phyloP scores from a whole-genome alignment of 2,113 vertebrate species.

The Siphamia tubifer region DNA sequence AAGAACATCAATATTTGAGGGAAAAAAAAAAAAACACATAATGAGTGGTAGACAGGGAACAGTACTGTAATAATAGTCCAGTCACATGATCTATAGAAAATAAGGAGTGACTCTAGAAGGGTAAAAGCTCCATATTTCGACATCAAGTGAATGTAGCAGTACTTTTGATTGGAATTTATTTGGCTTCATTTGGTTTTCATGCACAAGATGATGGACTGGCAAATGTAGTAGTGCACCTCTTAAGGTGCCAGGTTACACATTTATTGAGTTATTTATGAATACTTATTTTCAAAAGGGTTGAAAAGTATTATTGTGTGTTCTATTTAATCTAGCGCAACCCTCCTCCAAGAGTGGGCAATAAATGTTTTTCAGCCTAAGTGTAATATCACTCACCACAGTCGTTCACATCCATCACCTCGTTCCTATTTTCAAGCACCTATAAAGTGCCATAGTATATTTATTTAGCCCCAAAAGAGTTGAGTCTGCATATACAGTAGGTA shows the following conservation, averaged over 20 bases:
- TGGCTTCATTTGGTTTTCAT: too few relatives aligned
- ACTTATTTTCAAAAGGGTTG: background rate
- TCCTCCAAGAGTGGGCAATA: background rate
- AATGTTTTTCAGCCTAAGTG: background rate
- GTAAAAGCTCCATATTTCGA: too few relatives aligned
- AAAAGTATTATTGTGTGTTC: too few relatives aligned
- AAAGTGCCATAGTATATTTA: slow-evolving; percentile 22
- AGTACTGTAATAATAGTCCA: background rate
- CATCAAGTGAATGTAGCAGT: too few relatives aligned
- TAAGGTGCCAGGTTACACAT: too few relatives aligned
- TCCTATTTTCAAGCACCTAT: background rate
- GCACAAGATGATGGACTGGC: too few relatives aligned
- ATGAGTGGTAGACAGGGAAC: background rate
- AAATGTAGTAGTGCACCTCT: too few relatives aligned
- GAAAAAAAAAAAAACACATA: too few relatives aligned
- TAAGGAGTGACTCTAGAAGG: background rate
- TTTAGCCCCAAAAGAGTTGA: background rate
- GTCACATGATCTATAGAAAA: background rate
- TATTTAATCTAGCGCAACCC: background rate
- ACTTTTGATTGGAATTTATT: too few relatives aligned
- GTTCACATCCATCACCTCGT: slow-evolving; percentile 10
- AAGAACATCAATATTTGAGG: too few relatives aligned
- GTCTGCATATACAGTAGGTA: background rate
- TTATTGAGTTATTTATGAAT: background rate
- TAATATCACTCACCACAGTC: slow-evolving; percentile 10